phyloP scores from a whole-genome alignment of 2,888 invertebrate species.

The Tenthredo notha region DNA sequence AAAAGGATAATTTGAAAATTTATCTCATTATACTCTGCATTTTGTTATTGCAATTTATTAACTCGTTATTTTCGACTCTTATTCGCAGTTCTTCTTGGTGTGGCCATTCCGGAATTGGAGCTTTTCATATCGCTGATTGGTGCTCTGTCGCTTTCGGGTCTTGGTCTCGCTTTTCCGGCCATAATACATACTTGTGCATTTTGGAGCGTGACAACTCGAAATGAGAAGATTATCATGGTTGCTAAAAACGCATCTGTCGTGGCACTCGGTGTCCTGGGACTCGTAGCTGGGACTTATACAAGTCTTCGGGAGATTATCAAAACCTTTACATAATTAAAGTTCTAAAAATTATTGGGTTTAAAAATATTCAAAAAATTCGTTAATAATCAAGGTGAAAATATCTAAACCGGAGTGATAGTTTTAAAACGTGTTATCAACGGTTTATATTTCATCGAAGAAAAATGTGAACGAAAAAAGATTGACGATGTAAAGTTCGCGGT shows the following conservation, averaged over 20 bases:
- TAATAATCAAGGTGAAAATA: not conserved
- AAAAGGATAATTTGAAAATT: not conserved
- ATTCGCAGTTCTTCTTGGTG: conserved; percentile 88
- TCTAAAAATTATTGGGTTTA: not conserved
- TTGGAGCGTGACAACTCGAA: conserved; percentile 84
- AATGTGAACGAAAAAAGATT: not conserved
- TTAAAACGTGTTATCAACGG: not conserved
- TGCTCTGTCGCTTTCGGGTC: conserved; percentile 92
- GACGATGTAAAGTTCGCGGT: not conserved
- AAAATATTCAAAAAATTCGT: not conserved
- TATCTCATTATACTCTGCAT: not conserved
- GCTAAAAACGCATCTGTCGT: conserved; percentile 84
- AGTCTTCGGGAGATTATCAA: conserved; percentile 83
- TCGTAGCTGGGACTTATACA: conserved; percentile 86
- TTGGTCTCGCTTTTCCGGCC: conserved; percentile 95
- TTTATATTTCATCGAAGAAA: not conserved
- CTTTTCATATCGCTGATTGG: conserved; percentile 89
- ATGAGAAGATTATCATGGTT: conserved; percentile 81
- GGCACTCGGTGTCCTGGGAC: conserved; percentile 84
- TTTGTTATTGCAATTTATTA: not conserved
- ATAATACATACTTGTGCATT: conserved; percentile 91
- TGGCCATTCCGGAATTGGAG: conserved; percentile 90
- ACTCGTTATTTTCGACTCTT: not conserved
- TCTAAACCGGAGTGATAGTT: not conserved
- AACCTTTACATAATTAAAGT: conserved; percentile 78